These are phyloP conservation scores for Merodon equestris DNA, from an alignment of 2,888 invertebrate genomes.

Conservation along the genomic window DNA sequence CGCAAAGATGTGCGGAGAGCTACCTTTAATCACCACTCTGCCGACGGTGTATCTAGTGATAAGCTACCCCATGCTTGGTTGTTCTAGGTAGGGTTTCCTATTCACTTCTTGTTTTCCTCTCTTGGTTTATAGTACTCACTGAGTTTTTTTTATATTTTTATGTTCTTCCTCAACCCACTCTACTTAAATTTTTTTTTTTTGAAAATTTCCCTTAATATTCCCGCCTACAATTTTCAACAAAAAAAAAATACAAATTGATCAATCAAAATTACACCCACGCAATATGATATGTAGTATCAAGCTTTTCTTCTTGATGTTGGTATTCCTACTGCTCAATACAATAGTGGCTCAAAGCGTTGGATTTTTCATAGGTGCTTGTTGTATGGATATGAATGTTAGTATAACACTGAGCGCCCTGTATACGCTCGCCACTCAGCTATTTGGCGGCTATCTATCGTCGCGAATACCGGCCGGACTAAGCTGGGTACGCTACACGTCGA, in stretches of 20 bases:
- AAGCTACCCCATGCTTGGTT: conserved; percentile 87
- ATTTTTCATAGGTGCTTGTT: conserved; percentile 88
- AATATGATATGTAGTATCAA: conserved; percentile 78
- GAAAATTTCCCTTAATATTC: conserved; percentile 11
- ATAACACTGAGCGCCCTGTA: conserved; percentile 88
- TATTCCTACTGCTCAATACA: conserved; percentile 85
- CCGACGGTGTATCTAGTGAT: conserved; percentile 88
- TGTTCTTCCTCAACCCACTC: conserved; percentile 48
- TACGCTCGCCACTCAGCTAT: conserved; percentile 87
- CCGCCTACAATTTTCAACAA: conserved; percentile 21
- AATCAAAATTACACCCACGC: conserved; percentile 23
- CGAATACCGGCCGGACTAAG: conserved; percentile 86
- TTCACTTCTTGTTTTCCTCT: conserved; percentile 48
- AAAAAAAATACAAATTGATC: too few relatives aligned
- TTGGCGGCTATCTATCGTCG: conserved; percentile 87
- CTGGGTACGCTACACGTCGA: conserved; percentile 87
- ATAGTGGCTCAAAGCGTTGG: conserved; percentile 89
- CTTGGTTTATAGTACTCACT: conserved; percentile 71
- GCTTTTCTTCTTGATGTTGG: conserved; percentile 85
- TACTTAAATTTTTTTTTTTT: conserved; percentile 24
- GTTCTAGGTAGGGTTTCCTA: conserved; percentile 73
- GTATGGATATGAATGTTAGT: conserved; percentile 88
- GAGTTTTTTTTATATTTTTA: conserved; percentile 53
- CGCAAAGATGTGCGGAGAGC: conserved; percentile 89
- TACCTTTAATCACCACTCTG: conserved; percentile 86